Base-by-base conservation (phyloP, 2,113 vertebrate species). In the Hemichromis elongatus region DNA sequence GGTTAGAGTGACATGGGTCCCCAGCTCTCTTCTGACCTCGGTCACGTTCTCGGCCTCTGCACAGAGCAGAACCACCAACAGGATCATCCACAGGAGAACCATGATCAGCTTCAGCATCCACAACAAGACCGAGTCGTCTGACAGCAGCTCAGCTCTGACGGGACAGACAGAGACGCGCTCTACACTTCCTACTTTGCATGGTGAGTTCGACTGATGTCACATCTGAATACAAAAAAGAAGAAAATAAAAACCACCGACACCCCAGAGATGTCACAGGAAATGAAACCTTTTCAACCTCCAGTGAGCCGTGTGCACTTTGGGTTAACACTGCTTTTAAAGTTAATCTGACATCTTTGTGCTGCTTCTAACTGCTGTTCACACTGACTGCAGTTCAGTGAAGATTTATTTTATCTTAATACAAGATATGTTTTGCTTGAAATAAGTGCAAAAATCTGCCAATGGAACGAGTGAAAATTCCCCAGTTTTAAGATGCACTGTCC, bases 211-310 rank as follows among this genome's bases (percentile, higher is more conserved):
- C 3, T 18, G 21, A 18, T 28, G 63, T 24, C n/a, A 42, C 7
- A 9, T 68, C 30, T 42, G 35, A 42, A 68, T 42, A 13, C 1
- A n/a, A 61, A 63, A 18, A 11, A 40, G 5, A 33, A n/a, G 33
- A 26, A 45, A 26, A 70, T 9, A 16, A 45, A 42, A 45, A 26
- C 40, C 66, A 70, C 66, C 26, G 13, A 45, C 7, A 45, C 8
- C 63, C 24, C 37, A 16, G 37, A 0, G 7, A 7, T 70, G 11
- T 0, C 37, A 11, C 21, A 26, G 66, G 66, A 70, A 70, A 24
- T 45, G 40, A 70, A 45, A 45, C 21, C 9, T 70, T 45, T 26
- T 42, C 35, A 26, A 9, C 21, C 13, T 45, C 4, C 40, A 45
- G 13, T 26, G 13, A 70, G 21, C 21, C 26, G 35, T 24, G n/a